Percentiles rank a stretch among this genome's conserved stretches.
Evolutionary conservation across 2,888 invertebrate genomes (phyloP).

Genomic region (Colletes collaris): DNA sequence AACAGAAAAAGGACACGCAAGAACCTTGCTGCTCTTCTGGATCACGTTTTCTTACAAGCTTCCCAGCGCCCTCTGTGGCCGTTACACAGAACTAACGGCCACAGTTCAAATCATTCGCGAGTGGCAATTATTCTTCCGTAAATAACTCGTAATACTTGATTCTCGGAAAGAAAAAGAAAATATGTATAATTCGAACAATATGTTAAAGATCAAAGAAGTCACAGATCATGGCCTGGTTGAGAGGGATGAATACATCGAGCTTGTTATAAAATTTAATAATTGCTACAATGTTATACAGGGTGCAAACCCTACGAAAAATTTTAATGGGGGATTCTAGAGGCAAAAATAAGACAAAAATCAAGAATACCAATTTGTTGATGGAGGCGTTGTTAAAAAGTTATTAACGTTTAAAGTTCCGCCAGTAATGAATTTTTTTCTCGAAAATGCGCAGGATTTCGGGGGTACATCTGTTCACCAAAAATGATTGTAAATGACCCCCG

Average conservation of each 20-base stretch:
- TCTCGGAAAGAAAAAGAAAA: neutral
- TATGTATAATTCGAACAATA: neutral
- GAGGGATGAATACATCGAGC: neutral
- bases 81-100: neutral
- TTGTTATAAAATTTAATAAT: neutral
- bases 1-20: constrained; percentile 25
- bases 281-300: neutral
- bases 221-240: neutral
- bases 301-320: too few relatives aligned
- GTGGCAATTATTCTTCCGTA: neutral
- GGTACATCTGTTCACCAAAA: too few relatives aligned
- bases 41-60: constrained; percentile 36
- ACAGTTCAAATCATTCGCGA: neutral
- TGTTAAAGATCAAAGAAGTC: constrained; percentile 8
- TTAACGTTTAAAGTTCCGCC: too few relatives aligned
- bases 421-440: too few relatives aligned
- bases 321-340: too few relatives aligned
- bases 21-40: constrained; percentile 7
- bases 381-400: too few relatives aligned
- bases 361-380: too few relatives aligned
- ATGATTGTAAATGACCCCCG: too few relatives aligned
- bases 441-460: too few relatives aligned
- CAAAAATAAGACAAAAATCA: too few relatives aligned
- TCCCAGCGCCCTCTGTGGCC: constrained; percentile 17
- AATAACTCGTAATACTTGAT: neutral